Conservation (phyloP, 2,888 invertebrate genomes). For the Shargacucullia verbasci region DNA sequence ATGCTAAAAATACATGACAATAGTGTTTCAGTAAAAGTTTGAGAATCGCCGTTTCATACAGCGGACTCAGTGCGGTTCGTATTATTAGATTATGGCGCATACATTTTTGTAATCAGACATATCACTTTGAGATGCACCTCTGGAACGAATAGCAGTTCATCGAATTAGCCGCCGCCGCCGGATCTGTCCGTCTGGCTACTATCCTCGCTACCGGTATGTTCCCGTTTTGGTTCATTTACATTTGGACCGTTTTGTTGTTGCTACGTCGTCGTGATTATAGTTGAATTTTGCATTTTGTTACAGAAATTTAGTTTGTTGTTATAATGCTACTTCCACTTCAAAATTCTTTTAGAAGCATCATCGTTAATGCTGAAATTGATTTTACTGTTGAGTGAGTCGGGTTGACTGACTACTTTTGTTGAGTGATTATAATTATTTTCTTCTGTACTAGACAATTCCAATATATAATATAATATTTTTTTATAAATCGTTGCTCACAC, state of each 20-base stretch:
- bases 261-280: constrained; percentile 11
- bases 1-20: constrained; percentile 10
- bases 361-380: too few relatives aligned
- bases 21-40: constrained; percentile 31
- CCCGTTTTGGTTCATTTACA: constrained; percentile 33
- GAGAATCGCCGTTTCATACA: constrained; percentile 25
- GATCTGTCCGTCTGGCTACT: constrained; percentile 33
- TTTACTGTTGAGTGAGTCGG: too few relatives aligned
- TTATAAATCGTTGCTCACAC: too few relatives aligned
- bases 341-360: too few relatives aligned
- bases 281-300: constrained; percentile 9
- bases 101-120: constrained; percentile 70
- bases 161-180: constrained; percentile 59
- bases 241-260: constrained; percentile 8
- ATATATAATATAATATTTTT: too few relatives aligned
- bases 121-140: constrained; percentile 58
- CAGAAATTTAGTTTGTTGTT: too few relatives aligned
- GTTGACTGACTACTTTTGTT: too few relatives aligned
- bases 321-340: too few relatives aligned
- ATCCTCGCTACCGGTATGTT: constrained; percentile 14
- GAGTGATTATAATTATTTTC: too few relatives aligned
- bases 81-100: constrained; percentile 63
- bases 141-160: constrained; percentile 58
- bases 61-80: constrained; percentile 44
- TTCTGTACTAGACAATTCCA: too few relatives aligned